Evolutionary conservation across 2,888 invertebrate genomes (phyloP), one percentile per base, ranked within the genome.

Genomic region (Temnothorax rugatulus): DNA sequence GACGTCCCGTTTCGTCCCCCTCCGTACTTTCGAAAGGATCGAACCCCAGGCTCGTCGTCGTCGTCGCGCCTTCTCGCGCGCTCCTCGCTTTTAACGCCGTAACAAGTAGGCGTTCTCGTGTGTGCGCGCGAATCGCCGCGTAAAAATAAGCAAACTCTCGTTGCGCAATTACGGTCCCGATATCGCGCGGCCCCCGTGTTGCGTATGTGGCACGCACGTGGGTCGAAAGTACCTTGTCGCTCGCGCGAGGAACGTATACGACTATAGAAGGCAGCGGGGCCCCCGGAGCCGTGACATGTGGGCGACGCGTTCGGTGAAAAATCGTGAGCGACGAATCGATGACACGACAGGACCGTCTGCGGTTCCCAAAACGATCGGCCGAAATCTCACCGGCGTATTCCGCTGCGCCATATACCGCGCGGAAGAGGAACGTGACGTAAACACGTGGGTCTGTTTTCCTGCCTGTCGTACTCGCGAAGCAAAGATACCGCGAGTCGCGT

Each of bases 211-310:
- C 90, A 91, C 86, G 86, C 88, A 92, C 90, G 93, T 93, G 91
- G 93, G 93, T 83, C 85, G 89, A 85, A 81, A 81, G 79, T 75
- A 38, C 44, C 84, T 76, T 83, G 68, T 61, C 79, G 75, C 34
- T 75, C 73, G 61, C 64, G 71, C 77, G 84, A 81, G 64, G 84
- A 81, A 69, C 63, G 84, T 84, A 86, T 86, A 89, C 86, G 89
- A 83, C 92, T 93, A 92, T 92, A 93, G 90, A 93, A 91, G 93
- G 92, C 86, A 92, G 92, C 90, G 89, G 85, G 89, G 85, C 86
- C 85, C 87, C 38, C 38, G 38, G 88, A 87, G 85, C 29, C 66
- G 87, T 69, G 87, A 82, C 83, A 88, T 85, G 93, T 93, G 91
- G 93, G 93, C 91, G 93, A 91, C 57, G 47, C 76, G 82, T 83